Conservation (phyloP, 1,140 invertebrate genomes). For the Macrobrachium nipponense region DNA sequence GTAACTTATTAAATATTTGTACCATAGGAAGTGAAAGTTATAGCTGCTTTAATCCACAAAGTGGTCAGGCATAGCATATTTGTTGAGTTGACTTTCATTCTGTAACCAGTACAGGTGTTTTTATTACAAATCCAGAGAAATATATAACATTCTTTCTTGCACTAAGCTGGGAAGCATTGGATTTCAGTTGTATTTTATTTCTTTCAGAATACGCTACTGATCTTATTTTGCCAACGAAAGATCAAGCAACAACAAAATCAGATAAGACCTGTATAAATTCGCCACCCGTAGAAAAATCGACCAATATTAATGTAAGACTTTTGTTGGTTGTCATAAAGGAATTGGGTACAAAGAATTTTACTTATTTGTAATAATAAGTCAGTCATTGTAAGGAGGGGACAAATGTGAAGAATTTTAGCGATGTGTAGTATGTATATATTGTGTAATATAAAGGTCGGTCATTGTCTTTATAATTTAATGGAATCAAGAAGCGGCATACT, state of each 20-base stretch:
- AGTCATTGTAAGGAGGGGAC: too few species aligned
- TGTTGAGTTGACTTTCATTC: too few species aligned
- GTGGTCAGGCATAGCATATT: too few species aligned
- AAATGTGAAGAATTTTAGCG: too few species aligned
- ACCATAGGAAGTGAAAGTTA: too few species aligned
- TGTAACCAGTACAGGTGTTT: neutral
- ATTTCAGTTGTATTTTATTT: neutral
- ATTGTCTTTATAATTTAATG: neutral
- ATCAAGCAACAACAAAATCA: constrained; percentile 68
- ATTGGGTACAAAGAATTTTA: neutral
- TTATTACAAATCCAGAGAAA: neutral
- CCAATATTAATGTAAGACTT: constrained; percentile 19
- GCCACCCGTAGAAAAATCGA: neutral
- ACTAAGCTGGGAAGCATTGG: neutral
- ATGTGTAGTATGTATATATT: too few species aligned
- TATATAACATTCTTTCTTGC: neutral
- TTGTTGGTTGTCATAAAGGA: neutral
- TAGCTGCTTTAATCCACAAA: too few species aligned
- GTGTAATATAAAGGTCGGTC: too few species aligned
- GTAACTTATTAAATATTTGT: too few species aligned
- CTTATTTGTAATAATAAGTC: neutral
- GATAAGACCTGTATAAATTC: constrained; percentile 39
- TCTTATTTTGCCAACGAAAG: constrained; percentile 86
- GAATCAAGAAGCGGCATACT: neutral
- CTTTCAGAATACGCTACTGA: constrained; percentile 48